Evolutionary conservation across 1,140 invertebrate genomes (phyloP), one percentile per base, ranked within the genome.

Genomic region (Apis laboriosa): DNA sequence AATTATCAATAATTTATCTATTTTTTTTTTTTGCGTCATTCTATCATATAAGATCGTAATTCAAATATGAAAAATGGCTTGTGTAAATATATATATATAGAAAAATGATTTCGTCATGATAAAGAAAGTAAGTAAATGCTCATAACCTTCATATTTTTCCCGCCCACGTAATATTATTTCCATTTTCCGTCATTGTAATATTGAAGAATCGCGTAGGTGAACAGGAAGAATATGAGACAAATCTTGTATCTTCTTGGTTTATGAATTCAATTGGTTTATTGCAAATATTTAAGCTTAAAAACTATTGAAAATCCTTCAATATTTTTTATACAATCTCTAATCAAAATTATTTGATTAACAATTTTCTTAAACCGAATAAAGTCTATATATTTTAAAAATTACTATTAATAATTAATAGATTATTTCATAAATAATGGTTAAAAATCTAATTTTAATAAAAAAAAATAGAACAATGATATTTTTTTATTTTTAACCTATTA

Each of bases 61-160:
- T 79, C 49, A 72, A 63, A 34, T 34, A 34, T 34, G 2, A 34
- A 7, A 43, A 43, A 43, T 43, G n/a, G n/a, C n/a, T n/a, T 0
- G 1, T 7, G 34, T 43, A 43, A 34, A 34, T 43, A 43, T 7
- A 5, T 24, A 11, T 34, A 15, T 15, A 8, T 51, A 24, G n/a
- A 2, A 60, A 79, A 72, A 49, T 21, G n/a, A 56, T 63, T 83
- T 71, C 56, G 67, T 77, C 28, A 66, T 60, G n/a, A 1, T 13
- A 55, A 67, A 77, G 81, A 83, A 83, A 83, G 81, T 83, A 12
- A 64, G n/a, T 49, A 17, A 34, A 28, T 9, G 49, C 49, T 72
- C 34, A 24, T 77, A 83, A 83, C 81, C 81, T 79, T 78, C 81
- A 53, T 56, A 24, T 15, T 73, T 78, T 72, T 66, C 77, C 61